A percentile compares a stretch with the other conserved stretches of the same genome.
phyloP scores from a whole-genome alignment of 2,888 invertebrate genomes.

The Rotaria sp. region DNA sequence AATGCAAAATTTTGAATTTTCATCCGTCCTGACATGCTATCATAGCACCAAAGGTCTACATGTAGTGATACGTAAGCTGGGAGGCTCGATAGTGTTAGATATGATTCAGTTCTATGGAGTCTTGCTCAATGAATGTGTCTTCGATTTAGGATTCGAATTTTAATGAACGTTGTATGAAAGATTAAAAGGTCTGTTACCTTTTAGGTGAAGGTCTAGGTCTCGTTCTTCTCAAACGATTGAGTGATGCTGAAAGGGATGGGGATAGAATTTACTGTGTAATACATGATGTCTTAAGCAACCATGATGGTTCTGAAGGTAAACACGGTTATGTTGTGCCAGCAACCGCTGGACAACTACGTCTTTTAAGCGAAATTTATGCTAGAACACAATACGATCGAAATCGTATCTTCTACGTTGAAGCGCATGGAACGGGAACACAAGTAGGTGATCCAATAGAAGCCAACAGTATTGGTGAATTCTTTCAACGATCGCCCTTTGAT shows the following conservation, averaged over 20 bases:
- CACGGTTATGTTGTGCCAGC: constrained; percentile 45
- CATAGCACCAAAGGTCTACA: no score
- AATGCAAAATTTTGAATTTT: no score
- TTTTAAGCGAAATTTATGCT: constrained; percentile 43
- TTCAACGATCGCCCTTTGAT: not conserved
- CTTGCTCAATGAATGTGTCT: no score
- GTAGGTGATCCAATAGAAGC: constrained; percentile 45
- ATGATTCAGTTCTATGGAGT: no score
- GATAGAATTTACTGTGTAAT: constrained; percentile 44
- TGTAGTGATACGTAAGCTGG: no score
- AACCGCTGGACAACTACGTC: constrained; percentile 42
- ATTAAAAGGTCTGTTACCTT: no score
- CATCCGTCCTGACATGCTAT: no score
- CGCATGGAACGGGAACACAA: constrained; percentile 41
- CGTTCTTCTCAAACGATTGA: constrained; percentile 44
- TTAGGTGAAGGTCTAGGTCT: constrained; percentile 46
- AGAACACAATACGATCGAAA: constrained; percentile 41
- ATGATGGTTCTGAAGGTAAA: constrained; percentile 44
- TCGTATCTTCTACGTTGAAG: constrained; percentile 44
- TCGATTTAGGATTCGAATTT: no score
- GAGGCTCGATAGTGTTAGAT: no score
- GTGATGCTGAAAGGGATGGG: constrained; percentile 43
- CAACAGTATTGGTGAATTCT: constrained; percentile 42
- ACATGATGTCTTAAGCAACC: constrained; percentile 42
- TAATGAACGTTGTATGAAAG: no score